Evolutionary conservation across 2,888 invertebrate species (phyloP), one percentile per base, ranked within the genome.

Genomic region (Thalpophila matura): DNA sequence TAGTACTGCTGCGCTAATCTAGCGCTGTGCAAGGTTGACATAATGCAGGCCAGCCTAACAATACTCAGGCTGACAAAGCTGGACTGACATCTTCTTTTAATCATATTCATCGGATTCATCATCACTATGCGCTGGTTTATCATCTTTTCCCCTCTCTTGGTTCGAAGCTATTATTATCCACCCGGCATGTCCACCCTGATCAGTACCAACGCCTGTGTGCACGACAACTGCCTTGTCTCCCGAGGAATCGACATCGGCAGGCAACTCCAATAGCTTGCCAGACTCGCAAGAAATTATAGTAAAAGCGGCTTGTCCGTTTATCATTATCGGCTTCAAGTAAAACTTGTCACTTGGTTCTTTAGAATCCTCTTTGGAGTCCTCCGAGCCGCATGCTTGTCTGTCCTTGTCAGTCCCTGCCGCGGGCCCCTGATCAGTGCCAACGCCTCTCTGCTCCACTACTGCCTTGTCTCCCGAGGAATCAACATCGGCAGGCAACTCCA

Each of bases 71-170:
- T 29, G 10, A 24, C 6, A 10, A 27, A 26, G 18, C n/a, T 33
- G 12, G 20, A 10, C 5, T 16, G 18, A 31, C 12, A 16, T 18
- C n/a, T n/a, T n/a, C 4, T 9, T 26, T 14, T 47, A 60, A 47
- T 60, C 59, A 24, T 45, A 59, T 70, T 18, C 1, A 16, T 38
- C 38, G 33, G 7, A 31, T 40, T 63, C 31, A 3, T 58, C 59
- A 6, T 55, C 24, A 42, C 24, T 46, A 20, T 38, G n/a, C n/a
- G 14, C 7, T 29, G n/a, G n/a, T n/a, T n/a, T 10, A 50, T 7
- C n/a, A 9, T 33, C 22, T 24, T 14, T 33, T 12, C 31, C 22
- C 10, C 27, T 24, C 4, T 37, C 7, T 24, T 31, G 18, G 1
- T 37, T 20, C 10, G 14, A 45, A 45, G 33, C 18, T n/a, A 18